Base-by-base conservation (phyloP, 2,797 vertebrate species). In the Tokudaia muenninki region DNA sequence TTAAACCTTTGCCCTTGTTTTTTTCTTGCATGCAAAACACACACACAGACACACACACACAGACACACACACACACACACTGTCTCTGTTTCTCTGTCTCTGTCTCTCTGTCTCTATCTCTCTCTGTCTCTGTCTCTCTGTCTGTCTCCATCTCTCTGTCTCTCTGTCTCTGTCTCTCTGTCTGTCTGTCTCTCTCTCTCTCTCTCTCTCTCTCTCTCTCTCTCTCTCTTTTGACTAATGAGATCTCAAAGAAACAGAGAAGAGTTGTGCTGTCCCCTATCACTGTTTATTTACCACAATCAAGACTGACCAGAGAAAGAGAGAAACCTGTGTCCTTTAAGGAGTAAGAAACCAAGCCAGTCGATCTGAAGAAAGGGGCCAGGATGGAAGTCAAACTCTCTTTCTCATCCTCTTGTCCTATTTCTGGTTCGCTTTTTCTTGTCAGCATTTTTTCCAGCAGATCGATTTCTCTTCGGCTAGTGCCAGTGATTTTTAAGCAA, bases 401-500 rank as follows among this genome's bases (percentile, higher is more conserved):
- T 98, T 97, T 97, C 94, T 97, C 80, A 81, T 97, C 0, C 89
- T 86, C 95, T 98, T 96, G 88, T 97, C 97, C 96, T 98, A 80
- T 96, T 98, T 98, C 93, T 44, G 50, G 95, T 95, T 98, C 95
- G 14, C 92, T 94, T 97, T 98, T 98, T 98, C 98, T 98, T 98
- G 98, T 99, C 98, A 98, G 98, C 98, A 95, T 98, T 98, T 98
- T 98, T 90, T 98, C 81, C 88, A 78, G 57, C 74, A 52, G 91
- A 98, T 99, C 97, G 5, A 98, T 98, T 98, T 91, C 61, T 98
- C 75, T 96, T 98, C 97, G 97, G 97, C 96, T 98, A 97, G 97
- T 98, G 83, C 96, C 96, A 97, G 94, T 97, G 98, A 98, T 98
- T 98, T 98, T 98, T 98, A 98, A 98, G 95, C 97, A 97, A 96